Conservation (phyloP, 2,113 vertebrate genomes). For the Alaudala cheleensis region DNA sequence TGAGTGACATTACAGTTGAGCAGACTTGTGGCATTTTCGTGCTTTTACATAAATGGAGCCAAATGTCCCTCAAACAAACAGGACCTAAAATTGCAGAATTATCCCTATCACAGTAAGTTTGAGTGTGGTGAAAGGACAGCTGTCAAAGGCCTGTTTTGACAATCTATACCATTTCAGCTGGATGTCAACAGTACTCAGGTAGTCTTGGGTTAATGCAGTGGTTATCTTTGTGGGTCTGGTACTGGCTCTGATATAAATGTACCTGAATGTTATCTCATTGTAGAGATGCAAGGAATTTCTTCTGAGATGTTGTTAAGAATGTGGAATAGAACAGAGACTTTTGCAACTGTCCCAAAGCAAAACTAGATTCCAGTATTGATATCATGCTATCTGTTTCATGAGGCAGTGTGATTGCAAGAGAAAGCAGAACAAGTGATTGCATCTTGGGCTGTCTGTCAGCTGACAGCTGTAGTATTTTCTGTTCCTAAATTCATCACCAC, state of each 20-base stretch:
- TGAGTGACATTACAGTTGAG: not conserved
- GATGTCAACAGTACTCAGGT: not conserved
- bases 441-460: not conserved
- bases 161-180: not conserved
- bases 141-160: not conserved
- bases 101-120: not conserved
- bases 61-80: not conserved
- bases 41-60: not conserved
- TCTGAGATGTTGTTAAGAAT: not conserved
- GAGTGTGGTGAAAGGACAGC: not conserved
- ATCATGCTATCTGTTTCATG: not conserved
- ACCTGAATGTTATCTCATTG: constrained; percentile 40
- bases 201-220: not conserved
- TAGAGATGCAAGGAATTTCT: not conserved
- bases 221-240: not conserved
- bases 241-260: not conserved
- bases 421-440: not conserved
- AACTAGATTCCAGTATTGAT: not conserved
- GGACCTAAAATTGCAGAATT: not conserved
- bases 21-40: not conserved
- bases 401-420: not conserved
- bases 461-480: not conserved
- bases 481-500: not conserved
- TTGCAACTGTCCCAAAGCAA: not conserved
- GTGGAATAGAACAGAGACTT: not conserved